A percentile compares a stretch with the other conserved stretches of the same genome.
These are phyloP conservation scores for Tillus elongatus DNA, from an alignment of 2,888 invertebrate species.

Conservation along the genomic window DNA sequence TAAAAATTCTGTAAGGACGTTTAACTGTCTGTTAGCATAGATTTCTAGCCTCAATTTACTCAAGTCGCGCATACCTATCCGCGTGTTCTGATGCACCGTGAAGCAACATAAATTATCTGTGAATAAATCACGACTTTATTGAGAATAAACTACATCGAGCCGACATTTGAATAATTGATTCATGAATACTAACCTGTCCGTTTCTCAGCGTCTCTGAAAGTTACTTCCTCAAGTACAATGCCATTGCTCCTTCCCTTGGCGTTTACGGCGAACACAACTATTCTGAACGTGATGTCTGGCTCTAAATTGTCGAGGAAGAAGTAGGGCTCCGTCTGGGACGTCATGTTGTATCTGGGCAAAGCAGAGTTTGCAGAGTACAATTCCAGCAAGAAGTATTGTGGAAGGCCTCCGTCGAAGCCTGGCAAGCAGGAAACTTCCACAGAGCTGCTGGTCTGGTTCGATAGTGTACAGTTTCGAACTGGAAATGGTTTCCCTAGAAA, in stretches of 20 bases:
- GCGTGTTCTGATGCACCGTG: no score
- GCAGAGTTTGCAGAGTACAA: constrained; percentile 49
- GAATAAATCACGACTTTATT: no score
- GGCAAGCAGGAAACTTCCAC: constrained; percentile 69
- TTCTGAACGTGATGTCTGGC: constrained; percentile 68
- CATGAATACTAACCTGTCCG: constrained; percentile 55
- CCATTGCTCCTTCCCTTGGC: constrained; percentile 70
- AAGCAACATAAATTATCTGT: no score
- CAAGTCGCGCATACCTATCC: no score
- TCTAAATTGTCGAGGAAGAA: constrained; percentile 73
- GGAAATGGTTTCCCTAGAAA: constrained; percentile 70
- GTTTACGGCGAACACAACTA: constrained; percentile 71
- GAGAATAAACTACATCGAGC: no score
- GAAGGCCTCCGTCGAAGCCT: constrained; percentile 83
- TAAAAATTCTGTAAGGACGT: no score
- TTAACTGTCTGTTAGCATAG: no score
- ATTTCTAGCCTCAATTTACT: no score
- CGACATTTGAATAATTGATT: no score
- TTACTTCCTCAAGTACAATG: constrained; percentile 64
- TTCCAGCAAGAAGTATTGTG: constrained; percentile 77
- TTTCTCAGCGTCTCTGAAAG: constrained; percentile 71
- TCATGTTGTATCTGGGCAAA: constrained; percentile 51
- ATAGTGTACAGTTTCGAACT: constrained; percentile 75
- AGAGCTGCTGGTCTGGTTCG: constrained; percentile 76
- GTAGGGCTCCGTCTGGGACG: constrained; percentile 56